Evolutionary conservation across 2,888 invertebrate genomes (phyloP).

Genomic region (Xylophagus ater): DNA sequence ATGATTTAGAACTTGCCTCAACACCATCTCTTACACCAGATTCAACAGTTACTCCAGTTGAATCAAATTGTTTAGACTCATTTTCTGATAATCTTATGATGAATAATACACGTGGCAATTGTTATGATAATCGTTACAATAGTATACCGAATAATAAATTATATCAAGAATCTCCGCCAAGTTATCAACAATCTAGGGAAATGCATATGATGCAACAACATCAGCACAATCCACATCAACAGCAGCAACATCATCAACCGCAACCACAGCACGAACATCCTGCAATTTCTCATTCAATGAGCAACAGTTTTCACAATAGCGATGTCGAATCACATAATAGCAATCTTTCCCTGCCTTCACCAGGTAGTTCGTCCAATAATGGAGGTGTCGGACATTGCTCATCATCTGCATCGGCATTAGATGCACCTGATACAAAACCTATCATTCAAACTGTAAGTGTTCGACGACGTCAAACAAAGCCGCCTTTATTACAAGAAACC

Average conservation of each 20-base stretch:
- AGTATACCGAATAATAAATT: slow-evolving; percentile 20
- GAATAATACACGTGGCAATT: slow-evolving; percentile 27
- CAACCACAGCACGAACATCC: slow-evolving; percentile 41
- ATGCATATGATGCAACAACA: slow-evolving; percentile 48
- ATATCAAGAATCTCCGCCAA: slow-evolving; percentile 42
- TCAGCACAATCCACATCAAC: slow-evolving; percentile 43
- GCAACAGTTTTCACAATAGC: slow-evolving; percentile 33
- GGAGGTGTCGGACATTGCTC: slow-evolving; percentile 44
- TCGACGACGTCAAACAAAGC: slow-evolving; percentile 44
- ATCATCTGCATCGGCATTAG: slow-evolving; percentile 51
- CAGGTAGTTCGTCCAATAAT: slow-evolving; percentile 62
- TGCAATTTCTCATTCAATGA: slow-evolving; percentile 14
- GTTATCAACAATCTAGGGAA: slow-evolving; percentile 49
- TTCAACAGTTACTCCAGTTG: slow-evolving; percentile 45
- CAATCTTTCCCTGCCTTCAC: slow-evolving; percentile 68
- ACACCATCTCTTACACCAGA: slow-evolving; percentile 61
- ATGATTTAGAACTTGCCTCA: slow-evolving; percentile 59
- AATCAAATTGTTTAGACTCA: slow-evolving; percentile 52
- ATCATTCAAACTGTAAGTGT: slow-evolving; percentile 74
- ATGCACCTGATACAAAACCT: slow-evolving; percentile 50
- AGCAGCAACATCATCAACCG: slow-evolving; percentile 52
- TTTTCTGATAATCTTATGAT: slow-evolving; percentile 64
- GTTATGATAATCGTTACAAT: slow-evolving; percentile 18
- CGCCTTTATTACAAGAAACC: slow-evolving; percentile 44
- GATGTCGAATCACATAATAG: slow-evolving; percentile 47